Conservation (phyloP, 1,140 invertebrate genomes). For the Cherax destructor region DNA sequence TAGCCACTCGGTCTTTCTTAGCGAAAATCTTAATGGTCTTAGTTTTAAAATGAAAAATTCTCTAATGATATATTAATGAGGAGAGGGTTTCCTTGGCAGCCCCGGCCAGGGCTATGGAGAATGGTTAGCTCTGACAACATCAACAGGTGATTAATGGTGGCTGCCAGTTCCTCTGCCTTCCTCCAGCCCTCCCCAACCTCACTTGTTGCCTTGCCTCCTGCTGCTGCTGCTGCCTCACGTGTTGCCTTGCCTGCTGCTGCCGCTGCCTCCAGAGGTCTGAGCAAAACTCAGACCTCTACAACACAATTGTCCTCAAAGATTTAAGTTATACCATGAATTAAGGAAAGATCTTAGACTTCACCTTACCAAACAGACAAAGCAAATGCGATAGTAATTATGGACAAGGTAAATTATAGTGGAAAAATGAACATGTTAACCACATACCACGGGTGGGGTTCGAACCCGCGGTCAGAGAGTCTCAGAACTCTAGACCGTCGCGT, state of each 20-base stretch:
- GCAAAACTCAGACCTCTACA: too few species aligned
- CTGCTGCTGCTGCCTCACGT: not conserved
- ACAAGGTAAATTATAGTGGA: too few species aligned
- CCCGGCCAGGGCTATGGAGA: slow-evolving; percentile 23
- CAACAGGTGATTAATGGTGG: slow-evolving; percentile 43
- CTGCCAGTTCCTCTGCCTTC: not conserved
- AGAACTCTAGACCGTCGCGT: too few species aligned
- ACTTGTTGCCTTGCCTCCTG: not conserved
- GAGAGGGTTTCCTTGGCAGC: not conserved
- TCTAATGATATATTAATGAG: slow-evolving; percentile 44
- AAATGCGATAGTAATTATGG: too few species aligned
- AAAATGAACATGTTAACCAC: too few species aligned
- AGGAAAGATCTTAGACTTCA: too few species aligned
- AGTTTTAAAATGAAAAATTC: slow-evolving; percentile 35
- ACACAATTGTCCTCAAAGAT: too few species aligned
- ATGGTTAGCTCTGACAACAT: slow-evolving; percentile 5
- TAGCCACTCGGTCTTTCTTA: not conserved
- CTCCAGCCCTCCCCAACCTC: slow-evolving; percentile 10
- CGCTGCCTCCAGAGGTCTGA: too few species aligned
- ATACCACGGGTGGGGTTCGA: too few species aligned
- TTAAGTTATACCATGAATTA: too few species aligned
- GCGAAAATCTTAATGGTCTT: slow-evolving; percentile 3
- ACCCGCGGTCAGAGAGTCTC: too few species aligned
- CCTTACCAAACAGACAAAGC: too few species aligned
- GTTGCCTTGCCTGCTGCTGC: not conserved